Base-by-base conservation (phyloP, 2,888 invertebrate species). In the Atrina japonica region DNA sequence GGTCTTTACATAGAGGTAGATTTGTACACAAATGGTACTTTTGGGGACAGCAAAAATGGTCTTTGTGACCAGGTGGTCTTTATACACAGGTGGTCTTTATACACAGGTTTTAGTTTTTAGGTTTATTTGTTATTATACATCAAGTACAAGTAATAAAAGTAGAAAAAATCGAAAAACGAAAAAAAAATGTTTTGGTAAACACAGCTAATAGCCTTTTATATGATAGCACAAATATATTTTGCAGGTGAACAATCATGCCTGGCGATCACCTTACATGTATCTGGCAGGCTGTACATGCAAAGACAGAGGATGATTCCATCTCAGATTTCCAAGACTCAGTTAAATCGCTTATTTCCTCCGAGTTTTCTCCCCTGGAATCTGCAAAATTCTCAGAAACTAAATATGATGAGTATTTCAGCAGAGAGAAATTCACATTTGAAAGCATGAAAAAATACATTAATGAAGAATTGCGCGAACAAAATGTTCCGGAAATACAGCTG, bases 181-280 rank as follows among this genome's bases (percentile, higher is more conserved):
- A n/a, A n/a, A n/a, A n/a, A n/a, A n/a, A n/a, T n/a, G n/a, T n/a
- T n/a, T n/a, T n/a, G n/a, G n/a, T n/a, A n/a, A n/a, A n/a, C n/a
- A n/a, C n/a, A n/a, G n/a, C n/a, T n/a, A n/a, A n/a, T n/a, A n/a
- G n/a, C n/a, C n/a, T n/a, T n/a, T n/a, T n/a, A n/a, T n/a, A n/a
- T n/a, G n/a, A n/a, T n/a, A n/a, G n/a, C n/a, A n/a, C n/a, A n/a
- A n/a, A n/a, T n/a, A n/a, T n/a, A n/a, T n/a, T n/a, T n/a, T n/a
- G n/a, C 35, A 35, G 35, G 23, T 11, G 18, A 14, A 49, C 21
- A 30, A 56, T 14, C n/a, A 72, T 69, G 72, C 63, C 69, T 18
- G 70, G 74, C 3, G 70, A 70, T 29, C 60, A 67, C 16, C 43
- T 77, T 35, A 67, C 72, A 49, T 80, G 80, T 43, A 69, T 80